Conservation (phyloP, 2,797 vertebrate species). For the Anableps anableps region DNA sequence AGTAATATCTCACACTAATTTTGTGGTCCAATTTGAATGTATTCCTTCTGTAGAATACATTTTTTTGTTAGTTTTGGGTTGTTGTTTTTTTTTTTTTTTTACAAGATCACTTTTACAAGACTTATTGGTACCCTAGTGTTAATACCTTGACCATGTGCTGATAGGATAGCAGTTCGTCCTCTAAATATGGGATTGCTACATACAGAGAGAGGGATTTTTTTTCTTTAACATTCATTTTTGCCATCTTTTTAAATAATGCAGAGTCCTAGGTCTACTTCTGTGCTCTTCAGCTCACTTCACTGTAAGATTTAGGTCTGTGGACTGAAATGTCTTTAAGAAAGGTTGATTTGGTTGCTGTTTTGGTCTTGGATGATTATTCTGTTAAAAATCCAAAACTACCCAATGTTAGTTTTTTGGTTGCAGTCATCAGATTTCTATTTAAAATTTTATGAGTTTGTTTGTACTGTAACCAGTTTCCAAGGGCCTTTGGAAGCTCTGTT, state of each 20-base stretch:
- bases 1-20: not conserved
- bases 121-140: not conserved
- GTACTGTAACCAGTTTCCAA: not conserved
- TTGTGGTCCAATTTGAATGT: not conserved
- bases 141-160: not conserved
- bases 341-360: not conserved
- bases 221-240: not conserved
- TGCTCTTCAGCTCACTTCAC: not conserved
- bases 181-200: not conserved
- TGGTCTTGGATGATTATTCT: not conserved
- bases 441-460: not conserved
- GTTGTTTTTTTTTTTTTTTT: not conserved
- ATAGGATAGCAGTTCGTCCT: not conserved
- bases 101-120: not conserved
- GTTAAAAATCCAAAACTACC: not conserved
- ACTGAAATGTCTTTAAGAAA: not conserved
- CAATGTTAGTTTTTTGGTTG: not conserved
- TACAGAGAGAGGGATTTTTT: not conserved
- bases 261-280: too few relatives aligned
- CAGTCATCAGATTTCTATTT: not conserved
- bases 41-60: not conserved
- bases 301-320: not conserved
- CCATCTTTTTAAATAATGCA: not conserved
- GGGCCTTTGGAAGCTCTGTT: not conserved
- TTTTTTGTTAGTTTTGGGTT: too few relatives aligned